phyloP scores from a whole-genome alignment of 2,113 vertebrate species.

The Alouatta palliata region DNA sequence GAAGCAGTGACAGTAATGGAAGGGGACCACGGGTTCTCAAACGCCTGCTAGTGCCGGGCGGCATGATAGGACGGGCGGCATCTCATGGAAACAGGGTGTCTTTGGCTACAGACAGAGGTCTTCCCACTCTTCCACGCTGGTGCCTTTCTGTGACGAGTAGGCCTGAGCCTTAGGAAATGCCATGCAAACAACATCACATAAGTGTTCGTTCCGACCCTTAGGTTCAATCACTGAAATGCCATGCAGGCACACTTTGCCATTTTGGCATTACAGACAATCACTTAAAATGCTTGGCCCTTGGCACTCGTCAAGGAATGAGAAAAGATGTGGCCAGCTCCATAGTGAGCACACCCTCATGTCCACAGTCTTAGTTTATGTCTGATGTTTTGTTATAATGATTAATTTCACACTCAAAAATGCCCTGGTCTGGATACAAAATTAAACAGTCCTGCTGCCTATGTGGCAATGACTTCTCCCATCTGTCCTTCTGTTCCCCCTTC shows the following conservation, averaged over 20 bases:
- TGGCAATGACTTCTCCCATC: neutral
- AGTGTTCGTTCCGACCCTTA: too few species aligned
- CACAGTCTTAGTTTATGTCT: too few species aligned
- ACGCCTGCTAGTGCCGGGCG: neutral
- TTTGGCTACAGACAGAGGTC: neutral
- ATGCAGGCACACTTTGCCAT: too few species aligned
- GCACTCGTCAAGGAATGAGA: neutral
- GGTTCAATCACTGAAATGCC: neutral
- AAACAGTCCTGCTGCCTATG: too few species aligned
- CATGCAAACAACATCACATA: neutral
- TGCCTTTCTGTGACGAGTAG: too few species aligned
- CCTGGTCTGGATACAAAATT: neutral
- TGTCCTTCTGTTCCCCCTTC: neutral
- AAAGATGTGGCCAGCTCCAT: neutral
- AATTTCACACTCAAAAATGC: neutral
- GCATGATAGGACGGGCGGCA: accelerated
- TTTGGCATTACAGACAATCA: neutral
- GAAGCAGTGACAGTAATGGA: neutral
- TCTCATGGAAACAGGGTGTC: too few species aligned
- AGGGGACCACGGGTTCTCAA: neutral
- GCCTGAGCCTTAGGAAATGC: neutral
- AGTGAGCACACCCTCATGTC: accelerated
- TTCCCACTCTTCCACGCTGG: neutral
- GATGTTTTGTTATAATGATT: neutral
- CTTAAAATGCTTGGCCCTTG: neutral